A percentile compares a stretch with the other conserved stretches of the same genome.
These are phyloP conservation scores for Pardosa pseudoannulata DNA, from an alignment of 2,888 invertebrate species.

Conservation along the genomic window DNA sequence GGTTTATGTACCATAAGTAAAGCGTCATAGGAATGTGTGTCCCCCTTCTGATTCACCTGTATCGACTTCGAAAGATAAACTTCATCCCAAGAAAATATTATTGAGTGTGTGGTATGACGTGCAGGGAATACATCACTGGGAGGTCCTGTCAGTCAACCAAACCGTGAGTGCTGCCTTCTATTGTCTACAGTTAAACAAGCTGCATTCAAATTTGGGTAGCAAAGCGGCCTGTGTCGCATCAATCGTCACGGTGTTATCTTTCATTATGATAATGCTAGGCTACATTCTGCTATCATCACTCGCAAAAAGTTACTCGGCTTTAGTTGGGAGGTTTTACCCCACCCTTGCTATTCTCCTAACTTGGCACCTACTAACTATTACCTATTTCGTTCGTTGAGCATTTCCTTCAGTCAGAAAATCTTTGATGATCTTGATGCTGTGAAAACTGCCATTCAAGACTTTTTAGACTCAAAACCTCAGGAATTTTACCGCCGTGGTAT, in stretches of 20 bases:
- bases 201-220: not conserved
- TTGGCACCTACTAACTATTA: slow-evolving; percentile 14
- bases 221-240: not conserved
- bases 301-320: not conserved
- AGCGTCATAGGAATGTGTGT: too few species aligned
- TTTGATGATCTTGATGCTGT: not conserved
- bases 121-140: too few species aligned
- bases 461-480: not conserved
- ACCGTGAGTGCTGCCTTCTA: not conserved
- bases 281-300: not conserved
- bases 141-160: not conserved
- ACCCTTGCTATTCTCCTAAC: slow-evolving; percentile 2
- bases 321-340: not conserved
- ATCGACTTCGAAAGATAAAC: too few species aligned
- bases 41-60: too few species aligned
- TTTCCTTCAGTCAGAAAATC: slow-evolving; percentile 11
- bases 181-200: not conserved
- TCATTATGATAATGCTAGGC: too few species aligned
- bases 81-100: too few species aligned
- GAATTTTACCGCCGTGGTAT: too few species aligned
- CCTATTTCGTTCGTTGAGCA: slow-evolving; percentile 10
- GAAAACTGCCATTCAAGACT: not conserved
- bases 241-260: not conserved
- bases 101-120: too few species aligned
- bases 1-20: too few species aligned